These are phyloP conservation scores for Chanos chanos DNA, from an alignment of 2,797 vertebrate genomes.

Conservation along the genomic window DNA sequence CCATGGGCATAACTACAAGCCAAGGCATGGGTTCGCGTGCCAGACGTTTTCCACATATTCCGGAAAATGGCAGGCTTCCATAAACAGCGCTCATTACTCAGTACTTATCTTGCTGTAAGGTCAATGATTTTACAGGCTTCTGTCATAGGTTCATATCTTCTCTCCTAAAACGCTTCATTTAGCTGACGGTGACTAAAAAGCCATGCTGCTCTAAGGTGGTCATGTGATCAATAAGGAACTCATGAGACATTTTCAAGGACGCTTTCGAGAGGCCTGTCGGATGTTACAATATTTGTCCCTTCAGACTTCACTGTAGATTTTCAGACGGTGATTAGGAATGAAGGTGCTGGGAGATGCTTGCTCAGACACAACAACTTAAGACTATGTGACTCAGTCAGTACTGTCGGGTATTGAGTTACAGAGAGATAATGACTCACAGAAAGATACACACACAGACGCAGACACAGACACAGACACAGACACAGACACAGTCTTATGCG, in stretches of 20 bases:
- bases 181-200: too few relatives aligned
- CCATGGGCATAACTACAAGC: background rate
- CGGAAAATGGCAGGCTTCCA: background rate
- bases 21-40: background rate
- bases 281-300: too few relatives aligned
- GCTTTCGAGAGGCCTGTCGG: too few relatives aligned
- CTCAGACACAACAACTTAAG: conserved; percentile 4
- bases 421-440: conserved; percentile 24
- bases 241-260: too few relatives aligned
- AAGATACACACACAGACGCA: conserved; percentile 9
- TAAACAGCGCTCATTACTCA: conserved; percentile 1
- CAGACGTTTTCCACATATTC: too few relatives aligned
- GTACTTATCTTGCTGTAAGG: too few relatives aligned
- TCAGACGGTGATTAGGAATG: conserved; percentile 19
- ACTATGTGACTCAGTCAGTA: conserved; percentile 20
- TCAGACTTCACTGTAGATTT: too few relatives aligned
- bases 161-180: too few relatives aligned
- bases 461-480: conserved; percentile 1
- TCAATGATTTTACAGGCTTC: too few relatives aligned
- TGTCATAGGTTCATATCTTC: too few relatives aligned
- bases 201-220: too few relatives aligned
- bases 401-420: background rate
- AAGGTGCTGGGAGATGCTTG: conserved; percentile 11
- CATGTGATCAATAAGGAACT: too few relatives aligned
- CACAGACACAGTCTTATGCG: background rate